Base-by-base conservation (phyloP, 2,797 vertebrate genomes). In the Gastrophryne carolinensis region DNA sequence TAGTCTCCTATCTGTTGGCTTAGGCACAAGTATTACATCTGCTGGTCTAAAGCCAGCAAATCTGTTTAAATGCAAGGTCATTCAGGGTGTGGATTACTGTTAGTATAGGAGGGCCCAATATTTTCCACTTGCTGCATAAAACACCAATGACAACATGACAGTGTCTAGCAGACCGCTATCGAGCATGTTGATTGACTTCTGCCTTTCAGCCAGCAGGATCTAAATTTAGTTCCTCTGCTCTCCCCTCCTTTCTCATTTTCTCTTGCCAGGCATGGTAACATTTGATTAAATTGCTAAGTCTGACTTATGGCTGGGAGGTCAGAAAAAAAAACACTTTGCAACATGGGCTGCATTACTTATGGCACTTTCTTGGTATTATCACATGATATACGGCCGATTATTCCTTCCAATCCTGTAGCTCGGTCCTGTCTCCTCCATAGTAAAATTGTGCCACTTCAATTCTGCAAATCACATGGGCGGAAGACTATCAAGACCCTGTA, bases 21-120 rank as follows among this genome's bases (percentile, higher is more conserved):
- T 34, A 19, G 29, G 49, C 52, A 53, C 68, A 57, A 58, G 67
- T 57, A 52, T 72, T 66, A 30, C 75, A 64, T 72, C 52, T 56
- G 30, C 61, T 57, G 67, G 56, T 78, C 52, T 26, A 26, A 30
- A 61, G 41, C 52, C 68, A 58, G 75, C 72, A 78, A 78, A 78
- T 78, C 75, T 78, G 56, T 66, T 65, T 78, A 68, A 72, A 66
- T 60, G 41, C 75, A 78, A 78, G 75, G 75, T 78, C 68, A 78
- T 61, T 52, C 56, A 72, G 75, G 75, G 68, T 78, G 75, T 72
- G 61, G 68, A 72, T 66, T 78, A 68, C 54, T 72, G 60, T 72
- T 78, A 78, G 72, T 72, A 78, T 78, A 72, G 68, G 75, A 72
- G 75, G 75, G 61, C 53, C 75, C 44, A 66, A 66, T 78, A 72